Conservation (phyloP, 2,888 invertebrate species). For the Monochamus alternatus region DNA sequence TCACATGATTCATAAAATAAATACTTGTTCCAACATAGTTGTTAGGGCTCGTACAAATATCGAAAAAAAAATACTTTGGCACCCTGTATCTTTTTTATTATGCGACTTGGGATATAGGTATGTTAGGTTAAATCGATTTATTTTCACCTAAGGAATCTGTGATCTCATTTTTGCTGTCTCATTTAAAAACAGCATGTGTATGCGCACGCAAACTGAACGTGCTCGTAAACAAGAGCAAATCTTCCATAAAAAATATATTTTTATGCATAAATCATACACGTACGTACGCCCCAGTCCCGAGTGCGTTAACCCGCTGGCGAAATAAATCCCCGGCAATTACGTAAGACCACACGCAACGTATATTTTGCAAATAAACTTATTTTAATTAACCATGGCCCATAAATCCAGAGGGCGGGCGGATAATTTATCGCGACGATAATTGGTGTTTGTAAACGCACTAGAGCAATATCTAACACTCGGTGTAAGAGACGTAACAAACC, state of each 20-base stretch:
- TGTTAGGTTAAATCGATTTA: too few relatives aligned
- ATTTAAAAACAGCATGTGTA: too few relatives aligned
- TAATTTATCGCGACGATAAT: conserved; percentile 52
- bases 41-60: too few relatives aligned
- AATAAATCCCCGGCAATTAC: conserved; percentile 31
- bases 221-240: too few relatives aligned
- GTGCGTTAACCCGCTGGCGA: background rate
- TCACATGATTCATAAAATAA: too few relatives aligned
- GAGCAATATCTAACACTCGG: conserved; percentile 51
- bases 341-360: conserved; percentile 45
- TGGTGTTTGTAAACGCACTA: conserved; percentile 49
- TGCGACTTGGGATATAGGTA: too few relatives aligned
- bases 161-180: too few relatives aligned
- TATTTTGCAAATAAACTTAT: conserved; percentile 51
- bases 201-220: too few relatives aligned
- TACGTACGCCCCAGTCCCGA: background rate
- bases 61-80: too few relatives aligned
- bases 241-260: background rate
- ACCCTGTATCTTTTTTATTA: too few relatives aligned
- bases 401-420: conserved; percentile 40
- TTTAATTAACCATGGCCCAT: conserved; percentile 48
- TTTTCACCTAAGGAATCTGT: too few relatives aligned
- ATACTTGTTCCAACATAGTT: too few relatives aligned
- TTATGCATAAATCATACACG: conserved; percentile 7
- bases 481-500: conserved; percentile 50